Base-by-base conservation (phyloP, 2,888 invertebrate genomes). In the Yponomeuta sedellus region DNA sequence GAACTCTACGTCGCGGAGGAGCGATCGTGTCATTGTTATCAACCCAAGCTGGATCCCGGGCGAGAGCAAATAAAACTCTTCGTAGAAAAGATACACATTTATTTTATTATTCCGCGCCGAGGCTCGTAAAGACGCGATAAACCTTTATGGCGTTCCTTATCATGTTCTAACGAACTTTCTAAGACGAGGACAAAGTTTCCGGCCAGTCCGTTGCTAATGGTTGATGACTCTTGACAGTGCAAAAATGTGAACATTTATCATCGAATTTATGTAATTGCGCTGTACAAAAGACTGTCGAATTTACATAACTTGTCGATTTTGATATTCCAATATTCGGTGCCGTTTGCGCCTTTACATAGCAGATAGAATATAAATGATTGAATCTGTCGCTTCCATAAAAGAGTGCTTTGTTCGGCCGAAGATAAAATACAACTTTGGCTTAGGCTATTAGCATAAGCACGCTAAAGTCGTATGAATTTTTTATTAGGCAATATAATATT, bases 21-120 rank as follows among this genome's bases (percentile, higher is more conserved):
- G 85, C 80, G 86, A 80, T 84, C 84, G 83, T 80, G 82, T 83
- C 88, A 88, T 87, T 89, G 88, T 91, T 90, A 90, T 90, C 90
- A 86, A 64, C 73, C 77, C 81, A 80, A 80, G 80, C 86, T 86
- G 82, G 81, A 80, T 80, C 86, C 85, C 82, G 81, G 86, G 80
- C 81, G 80, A 84, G 85, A 84, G 87, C 83, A 88, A 88, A 87
- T 88, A 86, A 86, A 84, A 85, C 77, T 79, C 75, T 89, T 88
- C 88, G 83, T 85, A 87, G 89, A 90, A 90, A 77, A 86, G 79
- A 81, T 77, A 83, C 77, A 83, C 82, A 85, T 87, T 85, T 86
- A 86, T 84, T 87, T 88, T 89, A 85, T 88, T 86, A 84, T 88
- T 86, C 82, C 79, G 78, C 44, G 44, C 75, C 75, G 81, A 80